A percentile compares a stretch with the other conserved stretches of the same genome.
Evolutionary conservation across 2,113 vertebrate genomes (phyloP).

Genomic region (Caracal caracal): DNA sequence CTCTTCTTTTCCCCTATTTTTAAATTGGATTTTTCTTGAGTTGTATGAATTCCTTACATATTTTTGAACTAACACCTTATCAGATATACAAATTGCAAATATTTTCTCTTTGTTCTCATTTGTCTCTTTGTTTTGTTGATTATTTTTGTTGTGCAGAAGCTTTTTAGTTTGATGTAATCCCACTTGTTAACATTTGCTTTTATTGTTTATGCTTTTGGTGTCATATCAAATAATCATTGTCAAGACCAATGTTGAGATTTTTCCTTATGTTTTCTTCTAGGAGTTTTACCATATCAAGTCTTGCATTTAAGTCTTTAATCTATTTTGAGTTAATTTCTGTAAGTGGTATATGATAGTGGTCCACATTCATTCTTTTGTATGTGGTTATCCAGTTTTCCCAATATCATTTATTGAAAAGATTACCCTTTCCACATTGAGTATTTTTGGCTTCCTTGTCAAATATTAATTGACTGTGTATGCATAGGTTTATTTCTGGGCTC

Average conservation of each 20-base stretch:
- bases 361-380: not conserved
- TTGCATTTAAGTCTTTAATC: not conserved
- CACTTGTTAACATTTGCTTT: not conserved
- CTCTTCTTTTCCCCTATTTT: not conserved
- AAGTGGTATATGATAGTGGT: not conserved
- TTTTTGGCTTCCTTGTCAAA: not conserved
- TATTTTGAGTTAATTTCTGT: not conserved
- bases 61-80: not conserved
- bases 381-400: not conserved
- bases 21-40: not conserved
- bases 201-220: not conserved
- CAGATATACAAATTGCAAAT: not conserved
- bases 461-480: not conserved
- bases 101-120: not conserved
- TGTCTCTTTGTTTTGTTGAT: not conserved
- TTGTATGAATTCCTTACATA: not conserved
- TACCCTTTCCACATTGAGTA: not conserved
- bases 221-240: not conserved
- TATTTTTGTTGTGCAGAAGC: not conserved
- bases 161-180: not conserved
- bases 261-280: not conserved
- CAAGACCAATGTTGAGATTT: not conserved
- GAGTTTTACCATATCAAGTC: not conserved
- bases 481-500: not conserved
- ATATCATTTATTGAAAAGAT: not conserved